Evolutionary conservation across 1,140 invertebrate genomes (phyloP), one percentile per base, ranked within the genome.

Genomic region (Atta colombica): DNA sequence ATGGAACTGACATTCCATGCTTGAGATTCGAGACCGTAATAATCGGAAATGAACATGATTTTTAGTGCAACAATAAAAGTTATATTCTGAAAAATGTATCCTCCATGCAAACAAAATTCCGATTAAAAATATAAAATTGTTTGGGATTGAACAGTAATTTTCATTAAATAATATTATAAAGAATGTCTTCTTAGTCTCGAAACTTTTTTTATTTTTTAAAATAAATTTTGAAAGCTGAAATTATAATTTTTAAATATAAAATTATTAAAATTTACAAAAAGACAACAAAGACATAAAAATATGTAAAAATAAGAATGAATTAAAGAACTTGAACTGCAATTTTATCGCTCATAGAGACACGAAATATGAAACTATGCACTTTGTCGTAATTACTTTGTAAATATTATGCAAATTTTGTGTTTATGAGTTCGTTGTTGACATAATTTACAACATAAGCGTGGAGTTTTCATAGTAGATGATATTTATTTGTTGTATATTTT

Each of bases 1-100:
- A 61, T 69, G 51, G 25, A 74, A 18, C 25, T 68, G 68, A 35
- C 69, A 49, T 82, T 74, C 31, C 39, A 71, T 1, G 10, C 51
- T 81, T 31, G 12, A 81, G 78, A 81, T 74, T 74, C 7, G 25
- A 39, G 51, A 72, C 14, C n/a, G 45, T 25, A 51, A 68, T 77
- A 16, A 18, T 18, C 39, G 69, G 69, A 75, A 31, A 49, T 6
- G 4, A 60, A 61, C 39, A 18, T 82, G 55, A 63, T 49, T 61
- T 84, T 75, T 31, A 21, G 45, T 8, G n/a, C 7, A 39, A 16
- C 45, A 31, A 68, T 51, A 55, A 28, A 49, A 25, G 21, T 55
- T 81, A 55, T 18, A 28, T 55, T n/a, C 18, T n/a, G 14, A 7
- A 78, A 80, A 66, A 63, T 77, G 25, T 21, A 21, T 72, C 8